Conservation (phyloP, 1,140 invertebrate species). For the Hydropsyche tenuis region DNA sequence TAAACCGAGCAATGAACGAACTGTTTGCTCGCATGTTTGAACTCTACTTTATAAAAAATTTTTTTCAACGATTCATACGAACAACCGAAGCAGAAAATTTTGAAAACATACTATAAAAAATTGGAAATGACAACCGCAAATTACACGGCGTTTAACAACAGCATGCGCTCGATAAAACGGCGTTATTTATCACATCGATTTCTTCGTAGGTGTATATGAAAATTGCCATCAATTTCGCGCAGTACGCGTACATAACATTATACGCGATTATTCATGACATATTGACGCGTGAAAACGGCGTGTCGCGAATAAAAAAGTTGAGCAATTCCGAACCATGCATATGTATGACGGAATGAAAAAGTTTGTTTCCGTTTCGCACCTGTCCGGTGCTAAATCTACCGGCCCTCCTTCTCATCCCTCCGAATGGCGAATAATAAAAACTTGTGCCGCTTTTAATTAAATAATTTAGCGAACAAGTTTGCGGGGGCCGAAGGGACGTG, state of each 20-base stretch:
- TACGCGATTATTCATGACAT: conserved; percentile 10
- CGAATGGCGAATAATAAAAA: conserved; percentile 66
- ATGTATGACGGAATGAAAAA: conserved; percentile 13
- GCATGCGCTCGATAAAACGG: neutral
- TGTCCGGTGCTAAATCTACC: conserved; percentile 20
- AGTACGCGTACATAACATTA: neutral
- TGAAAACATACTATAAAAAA: too few relatives aligned
- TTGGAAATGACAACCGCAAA: too few relatives aligned
- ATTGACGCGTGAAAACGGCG: conserved; percentile 5
- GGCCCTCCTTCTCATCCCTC: conserved; percentile 8
- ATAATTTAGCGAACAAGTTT: conserved; percentile 61
- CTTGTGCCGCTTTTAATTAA: conserved; percentile 66
- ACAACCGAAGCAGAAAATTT: too few relatives aligned
- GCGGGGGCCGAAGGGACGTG: conserved; percentile 42
- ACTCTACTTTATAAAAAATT: too few relatives aligned
- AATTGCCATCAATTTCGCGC: neutral
- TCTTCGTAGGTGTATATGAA: neutral
- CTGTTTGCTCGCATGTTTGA: too few relatives aligned
- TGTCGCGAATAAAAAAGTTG: conserved; percentile 10
- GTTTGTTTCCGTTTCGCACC: conserved; percentile 27
- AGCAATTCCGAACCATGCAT: conserved; percentile 4
- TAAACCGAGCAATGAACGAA: too few relatives aligned
- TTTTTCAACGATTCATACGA: too few relatives aligned
- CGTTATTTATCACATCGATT: conserved; percentile 5
- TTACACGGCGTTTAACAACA: neutral